Percentiles rank a stretch among this genome's conserved stretches.
Evolutionary conservation across 2,113 vertebrate species (phyloP).

Genomic region (Oxyura jamaicensis): DNA sequence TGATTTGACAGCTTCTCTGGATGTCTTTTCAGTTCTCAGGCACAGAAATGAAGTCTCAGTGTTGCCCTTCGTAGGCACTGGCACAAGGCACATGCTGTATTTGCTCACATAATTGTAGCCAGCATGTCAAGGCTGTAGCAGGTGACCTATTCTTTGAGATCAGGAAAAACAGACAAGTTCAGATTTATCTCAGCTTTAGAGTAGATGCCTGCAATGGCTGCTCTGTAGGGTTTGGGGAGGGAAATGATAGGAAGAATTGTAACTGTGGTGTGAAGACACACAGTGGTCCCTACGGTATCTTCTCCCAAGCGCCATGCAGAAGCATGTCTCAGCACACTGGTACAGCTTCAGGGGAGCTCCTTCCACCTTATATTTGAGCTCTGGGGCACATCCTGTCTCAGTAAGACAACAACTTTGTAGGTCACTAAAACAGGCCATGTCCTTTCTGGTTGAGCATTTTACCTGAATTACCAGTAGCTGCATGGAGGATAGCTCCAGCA

Average conservation of each 20-base stretch:
- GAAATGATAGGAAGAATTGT: background rate
- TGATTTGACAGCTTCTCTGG: background rate
- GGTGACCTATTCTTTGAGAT: background rate
- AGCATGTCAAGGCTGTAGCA: background rate
- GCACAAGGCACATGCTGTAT: background rate
- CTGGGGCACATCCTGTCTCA: background rate
- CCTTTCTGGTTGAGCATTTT: background rate
- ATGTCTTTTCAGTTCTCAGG: background rate
- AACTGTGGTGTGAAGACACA: background rate
- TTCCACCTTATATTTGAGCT: background rate
- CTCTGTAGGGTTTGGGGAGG: background rate
- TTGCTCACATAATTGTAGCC: background rate
- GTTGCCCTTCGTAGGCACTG: background rate
- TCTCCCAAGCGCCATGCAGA: background rate
- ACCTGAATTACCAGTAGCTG: background rate
- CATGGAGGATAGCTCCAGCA: background rate
- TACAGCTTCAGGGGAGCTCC: background rate
- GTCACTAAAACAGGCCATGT: background rate
- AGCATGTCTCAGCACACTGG: background rate
- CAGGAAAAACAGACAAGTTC: background rate
- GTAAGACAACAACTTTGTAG: background rate
- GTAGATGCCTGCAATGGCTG: background rate
- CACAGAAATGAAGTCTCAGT: background rate
- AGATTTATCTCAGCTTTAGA: background rate
- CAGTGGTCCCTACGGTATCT: background rate